A percentile compares a stretch with the other conserved stretches of the same genome.
These are phyloP conservation scores for Cryptocephalus primarius DNA, from an alignment of 2,888 invertebrate species.

Conservation along the genomic window DNA sequence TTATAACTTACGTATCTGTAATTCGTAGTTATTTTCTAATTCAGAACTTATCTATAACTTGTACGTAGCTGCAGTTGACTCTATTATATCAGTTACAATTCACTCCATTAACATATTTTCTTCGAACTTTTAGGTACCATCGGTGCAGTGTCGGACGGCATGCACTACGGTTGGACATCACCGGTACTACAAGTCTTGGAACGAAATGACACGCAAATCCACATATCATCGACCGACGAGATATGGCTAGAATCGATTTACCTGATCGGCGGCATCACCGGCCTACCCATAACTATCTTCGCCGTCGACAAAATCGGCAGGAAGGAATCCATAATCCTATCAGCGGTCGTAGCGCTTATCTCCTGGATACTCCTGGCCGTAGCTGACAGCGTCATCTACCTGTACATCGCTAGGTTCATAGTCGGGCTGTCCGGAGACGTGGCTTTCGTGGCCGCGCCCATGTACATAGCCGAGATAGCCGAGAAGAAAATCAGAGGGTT, in stretches of 20 bases:
- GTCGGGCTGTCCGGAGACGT: slow-evolving; percentile 34
- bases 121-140: slow-evolving; percentile 29
- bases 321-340: slow-evolving; percentile 31
- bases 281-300: slow-evolving; percentile 32
- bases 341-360: slow-evolving; percentile 28
- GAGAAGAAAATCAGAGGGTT: slow-evolving; percentile 35
- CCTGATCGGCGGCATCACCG: slow-evolving; percentile 26
- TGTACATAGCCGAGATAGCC: slow-evolving; percentile 37
- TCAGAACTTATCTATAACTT: too few relatives aligned
- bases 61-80: too few relatives aligned
- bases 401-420: slow-evolving; percentile 32
- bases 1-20: too few relatives aligned
- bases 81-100: too few relatives aligned
- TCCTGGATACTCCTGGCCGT: slow-evolving; percentile 33
- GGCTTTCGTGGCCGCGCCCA: slow-evolving; percentile 35
- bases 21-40: too few relatives aligned
- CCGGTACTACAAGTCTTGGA: slow-evolving; percentile 31
- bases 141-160: slow-evolving; percentile 36
- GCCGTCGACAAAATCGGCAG: slow-evolving; percentile 29
- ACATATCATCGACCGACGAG: slow-evolving; percentile 21
- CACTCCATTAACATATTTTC: neutral
- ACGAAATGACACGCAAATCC: slow-evolving; percentile 23
- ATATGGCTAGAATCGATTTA: slow-evolving; percentile 28
- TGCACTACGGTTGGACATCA: slow-evolving; percentile 37
- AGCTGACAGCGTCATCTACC: slow-evolving; percentile 24